Conservation (phyloP, 2,113 vertebrate genomes). For the Oxyura jamaicensis region DNA sequence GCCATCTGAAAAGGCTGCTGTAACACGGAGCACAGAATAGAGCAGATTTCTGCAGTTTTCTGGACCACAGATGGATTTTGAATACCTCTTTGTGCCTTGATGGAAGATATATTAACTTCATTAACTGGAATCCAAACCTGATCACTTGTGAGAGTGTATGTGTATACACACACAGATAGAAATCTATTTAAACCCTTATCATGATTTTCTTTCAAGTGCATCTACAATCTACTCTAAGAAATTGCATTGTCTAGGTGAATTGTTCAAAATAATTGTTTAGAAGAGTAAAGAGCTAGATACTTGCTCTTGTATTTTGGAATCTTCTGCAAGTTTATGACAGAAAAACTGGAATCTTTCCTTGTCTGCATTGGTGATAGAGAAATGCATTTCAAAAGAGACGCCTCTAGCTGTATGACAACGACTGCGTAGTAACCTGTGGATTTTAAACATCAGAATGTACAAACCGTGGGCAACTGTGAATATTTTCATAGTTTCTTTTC, state of each 20-base stretch:
- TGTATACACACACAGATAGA: neutral
- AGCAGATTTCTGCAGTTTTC: conserved; percentile 43
- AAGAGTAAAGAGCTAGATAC: conserved; percentile 45
- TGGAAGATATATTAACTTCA: conserved; percentile 50
- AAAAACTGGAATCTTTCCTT: conserved; percentile 52
- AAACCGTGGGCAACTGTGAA: conserved; percentile 77
- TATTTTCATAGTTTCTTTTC: conserved; percentile 76
- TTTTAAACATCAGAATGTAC: conserved; percentile 80
- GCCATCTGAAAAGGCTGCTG: conserved; percentile 63
- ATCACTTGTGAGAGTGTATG: conserved; percentile 31
- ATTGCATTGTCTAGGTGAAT: conserved; percentile 53
- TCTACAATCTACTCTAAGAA: conserved; percentile 34
- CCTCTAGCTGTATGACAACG: conserved; percentile 60
- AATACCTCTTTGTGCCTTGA: conserved; percentile 22
- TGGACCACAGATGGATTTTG: conserved; percentile 59
- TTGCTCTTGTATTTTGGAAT: conserved; percentile 39
- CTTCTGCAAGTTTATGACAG: conserved; percentile 37
- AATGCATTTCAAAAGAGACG: conserved; percentile 75
- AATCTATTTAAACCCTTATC: conserved; percentile 12
- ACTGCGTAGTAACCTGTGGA: conserved; percentile 66
- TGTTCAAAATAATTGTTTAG: conserved; percentile 23
- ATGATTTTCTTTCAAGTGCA: conserved; percentile 38
- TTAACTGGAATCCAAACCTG: conserved; percentile 33
- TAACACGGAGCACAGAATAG: conserved; percentile 4
- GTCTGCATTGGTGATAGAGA: conserved; percentile 50